Base-by-base conservation (phyloP, 2,888 invertebrate species). In the Sphecodes monilicornis region DNA sequence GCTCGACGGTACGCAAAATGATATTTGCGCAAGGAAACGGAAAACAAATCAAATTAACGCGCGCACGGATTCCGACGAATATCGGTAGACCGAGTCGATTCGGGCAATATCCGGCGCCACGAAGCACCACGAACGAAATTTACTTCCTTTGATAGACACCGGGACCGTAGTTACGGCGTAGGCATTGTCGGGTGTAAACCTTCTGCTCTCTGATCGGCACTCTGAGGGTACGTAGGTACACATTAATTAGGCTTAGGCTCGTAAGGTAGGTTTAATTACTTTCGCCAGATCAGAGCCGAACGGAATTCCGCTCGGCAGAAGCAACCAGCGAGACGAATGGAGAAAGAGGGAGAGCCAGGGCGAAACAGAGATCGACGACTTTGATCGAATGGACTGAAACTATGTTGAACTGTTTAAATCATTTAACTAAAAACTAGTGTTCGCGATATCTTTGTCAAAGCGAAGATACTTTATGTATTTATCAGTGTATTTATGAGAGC, bases 221-320 rank as follows among this genome's bases (percentile, higher is more conserved):
- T 89, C 90, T 89, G 88, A 87, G 87, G 88, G 90, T 89, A 89
- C 90, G 90, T 92, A 89, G 90, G 92, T 93, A 94, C 93, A 93
- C 93, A 94, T 94, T 93, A 93, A 93, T 94, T 93, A 94, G 93
- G 92, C 93, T 93, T 92, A 92, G 92, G 90, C 91, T 92, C 90
- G 91, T 92, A 90, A 90, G 91, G 91, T 91, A 92, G 93, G 93
- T 93, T 94, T 93, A 93, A 94, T 94, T 94, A 94, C 93, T 94
- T 94, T 93, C 93, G 92, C 91, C 92, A 92, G 93, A 94, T 93
- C 94, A 92, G 91, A 92, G 90, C 85, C 80, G 84, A 92, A 91
- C 88, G 88, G 89, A 90, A 89, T 87, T 89, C 68, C 46, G 73
- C 78, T 76, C 71, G 84, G 75, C 77, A 76, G 80, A 81, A 78